Evolutionary conservation across 2,888 invertebrate genomes (phyloP).

Genomic region (Pachycephus smyrnensis): DNA sequence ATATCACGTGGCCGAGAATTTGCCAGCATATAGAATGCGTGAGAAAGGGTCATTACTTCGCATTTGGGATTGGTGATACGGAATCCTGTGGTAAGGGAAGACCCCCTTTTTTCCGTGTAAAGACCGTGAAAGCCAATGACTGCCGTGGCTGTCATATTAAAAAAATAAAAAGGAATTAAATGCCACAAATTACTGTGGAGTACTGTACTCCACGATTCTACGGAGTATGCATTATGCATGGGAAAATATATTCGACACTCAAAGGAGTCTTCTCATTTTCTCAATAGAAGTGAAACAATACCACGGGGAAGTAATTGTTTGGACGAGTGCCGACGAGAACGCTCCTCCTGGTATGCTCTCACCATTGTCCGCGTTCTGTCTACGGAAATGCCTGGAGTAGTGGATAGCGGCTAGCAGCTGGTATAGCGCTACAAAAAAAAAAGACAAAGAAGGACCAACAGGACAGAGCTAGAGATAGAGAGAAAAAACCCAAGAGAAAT

Average conservation of each 20-base stretch:
- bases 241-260: background rate
- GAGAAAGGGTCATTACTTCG: background rate
- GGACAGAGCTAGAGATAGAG: background rate
- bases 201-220: background rate
- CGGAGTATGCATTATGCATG: background rate
- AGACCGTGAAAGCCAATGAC: background rate
- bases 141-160: background rate
- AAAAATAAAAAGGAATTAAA: background rate
- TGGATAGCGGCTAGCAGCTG: background rate
- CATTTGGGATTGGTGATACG: background rate
- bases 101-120: background rate
- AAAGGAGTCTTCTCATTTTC: background rate
- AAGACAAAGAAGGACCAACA: background rate
- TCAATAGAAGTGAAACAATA: background rate
- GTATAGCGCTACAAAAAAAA: background rate
- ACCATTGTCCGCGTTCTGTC: background rate
- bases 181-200: background rate
- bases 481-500: background rate
- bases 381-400: background rate
- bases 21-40: background rate
- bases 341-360: background rate
- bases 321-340: slow-evolving; percentile 8
- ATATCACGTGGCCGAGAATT: background rate
- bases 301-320: background rate
- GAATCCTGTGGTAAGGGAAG: background rate